Base-by-base conservation (phyloP, 1,140 invertebrate species). In the Drosophila malerkotliana region DNA sequence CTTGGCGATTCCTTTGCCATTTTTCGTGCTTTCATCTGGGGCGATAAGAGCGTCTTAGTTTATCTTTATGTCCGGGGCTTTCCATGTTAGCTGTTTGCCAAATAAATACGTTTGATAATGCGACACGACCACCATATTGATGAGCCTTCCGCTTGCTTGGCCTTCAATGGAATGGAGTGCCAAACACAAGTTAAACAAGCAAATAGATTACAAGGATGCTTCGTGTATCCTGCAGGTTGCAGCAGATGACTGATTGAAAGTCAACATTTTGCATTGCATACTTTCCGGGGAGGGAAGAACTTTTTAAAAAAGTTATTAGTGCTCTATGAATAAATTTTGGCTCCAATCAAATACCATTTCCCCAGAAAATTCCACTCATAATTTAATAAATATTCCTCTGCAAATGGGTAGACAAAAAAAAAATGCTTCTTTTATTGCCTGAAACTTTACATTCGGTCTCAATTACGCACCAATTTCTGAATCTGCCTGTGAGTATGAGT, bases 391-490 rank as follows among this genome's bases (percentile, higher is more conserved):
- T 67, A 44, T 49, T 59, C 45, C 52, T 26, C 56, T 67, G 44
- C 30, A 44, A 52, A 67, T 18, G 44, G 37, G 18, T 18, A 18
- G 18, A 6, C 24, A 12, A 51, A 64, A 32, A 51, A 62, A 63
- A 64, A 32, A 12, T 6, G 44, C 47, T 14, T 55, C 47, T 74
- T 37, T 37, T 37, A 37, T 37, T 3, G 34, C 34, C 34, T 12
- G 10, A 37, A 37, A 48, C 49, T 72, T 62, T 59, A 76, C 82
- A 87, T 78, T 87, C 78, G 66, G 82, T 87, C 82, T 85, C 82
- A 85, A 85, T 85, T 85, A 85, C 83, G 82, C 82, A 78, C 74
- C 74, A 82, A 69, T 85, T 85, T 82, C 75, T 81, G 81, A 77
- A 68, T 10, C 64, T 68, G 49, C 3, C 26, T 34, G 48, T 10